Base-by-base conservation (phyloP, 2,797 vertebrate species). In the Parotocinclus haroldoi region DNA sequence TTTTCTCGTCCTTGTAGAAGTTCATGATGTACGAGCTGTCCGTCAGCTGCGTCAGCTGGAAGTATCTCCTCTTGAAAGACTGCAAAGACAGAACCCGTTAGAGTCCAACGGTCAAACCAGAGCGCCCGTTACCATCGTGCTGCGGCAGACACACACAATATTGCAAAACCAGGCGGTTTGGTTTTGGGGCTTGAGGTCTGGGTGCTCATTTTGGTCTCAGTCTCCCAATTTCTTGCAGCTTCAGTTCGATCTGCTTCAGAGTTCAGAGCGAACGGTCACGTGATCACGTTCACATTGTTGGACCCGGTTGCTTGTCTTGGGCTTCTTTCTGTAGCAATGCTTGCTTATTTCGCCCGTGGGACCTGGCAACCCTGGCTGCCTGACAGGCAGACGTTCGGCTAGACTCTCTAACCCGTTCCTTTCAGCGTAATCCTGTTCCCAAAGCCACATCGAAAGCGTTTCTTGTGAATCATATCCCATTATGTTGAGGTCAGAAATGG, bases 21-120 rank as follows among this genome's bases (percentile, higher is more conserved):
- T 99, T 99, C 96, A 98, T 99, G 85, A 98, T 98, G 75, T 99
- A 99, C 0, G 96, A 99, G 78, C 91, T 98, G 81, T 99, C 96
- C 0, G 96, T 95, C 76, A 99, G 11, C 84, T 99, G 96, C 0
- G 96, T 99, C 80, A 99, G 85, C 86, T 99, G 96, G 76, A 99
- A 99, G 81, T 92, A 99, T 59, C 96, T 91, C 72, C 96, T 95
- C 82, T 98, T 99, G 86, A 99, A 99, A 0, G 96, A 99, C 96
- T 99, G 83, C 51, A 79, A 8, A 57, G 58, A 75, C 1, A 66
- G 3, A 70, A 60, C 10, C 27, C 27, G 5, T 27, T 27, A 27
- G 27, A 2, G 27, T 2, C 27, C 5, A 27, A 27, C n/a, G n/a
- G n/a, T 16, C 16, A 16, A 72, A 1, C 48, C 36, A 13, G 40